Evolutionary conservation across 1,140 invertebrate species (phyloP), one percentile per base, ranked within the genome.

Genomic region (fruit fly (Drosophila melanogaster)): DNA sequence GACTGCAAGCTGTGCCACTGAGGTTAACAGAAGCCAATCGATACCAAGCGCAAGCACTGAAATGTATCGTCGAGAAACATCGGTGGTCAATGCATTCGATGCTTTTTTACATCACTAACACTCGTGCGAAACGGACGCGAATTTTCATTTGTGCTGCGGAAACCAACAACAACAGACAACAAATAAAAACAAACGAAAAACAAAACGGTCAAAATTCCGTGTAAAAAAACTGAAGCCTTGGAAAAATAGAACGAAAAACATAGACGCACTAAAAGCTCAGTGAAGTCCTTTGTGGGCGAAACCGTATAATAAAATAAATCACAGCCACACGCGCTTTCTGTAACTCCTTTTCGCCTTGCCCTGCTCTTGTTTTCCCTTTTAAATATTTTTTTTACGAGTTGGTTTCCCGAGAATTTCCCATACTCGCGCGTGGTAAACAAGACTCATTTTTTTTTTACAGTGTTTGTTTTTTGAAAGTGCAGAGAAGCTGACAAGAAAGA

Each of bases 391-490:
- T 57, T 77, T 69, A 47, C 55, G 19, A 14, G 22, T 61, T 55
- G 19, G 17, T 12, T 53, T 61, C n/a, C 19, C 19, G 12, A 57
- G 24, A 44, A 57, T 10, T 12, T 49, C 12, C 14, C 3, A 7
- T 4, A 33, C 10, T 56, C 26, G 55, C 55, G 41, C 43, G 56
- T 47, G 47, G 56, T 15, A 57, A 57, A 43, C 41, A 49, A 61
- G 37, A 35, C 15, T 4, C 10, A 44, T 76, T 81, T 67, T 76
- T 81, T 67, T 80, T 81, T 77, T 71, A 60, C 59, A 46, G 64
- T 67, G 64, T 30, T 37, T 44, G 33, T 67, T 65, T 59, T 43
- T 19, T 59, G 8, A 43, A 61, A 65, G 64, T 67, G 64, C 37
- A 62, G 59, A 57, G 17, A 41, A 33, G 4, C 35, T 14, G 41